Base-by-base conservation (phyloP, 2,113 vertebrate species). In the Mormoops blainvillei region DNA sequence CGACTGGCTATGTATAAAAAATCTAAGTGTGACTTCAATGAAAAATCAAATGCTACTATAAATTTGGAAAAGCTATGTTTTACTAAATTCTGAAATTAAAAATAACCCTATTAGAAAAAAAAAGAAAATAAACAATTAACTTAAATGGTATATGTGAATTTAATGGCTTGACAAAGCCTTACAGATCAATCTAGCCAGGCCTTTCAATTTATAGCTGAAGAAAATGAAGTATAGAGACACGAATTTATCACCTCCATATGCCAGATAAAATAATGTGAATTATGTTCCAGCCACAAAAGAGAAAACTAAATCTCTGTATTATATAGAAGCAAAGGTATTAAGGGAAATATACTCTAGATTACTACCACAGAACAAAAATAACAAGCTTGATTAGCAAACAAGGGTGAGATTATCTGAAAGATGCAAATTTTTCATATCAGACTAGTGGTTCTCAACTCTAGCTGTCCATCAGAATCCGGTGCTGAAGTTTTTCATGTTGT, bases 1-100 rank as follows among this genome's bases (percentile, higher is more conserved):
- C 77, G 16, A 68, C 2, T 78, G 22, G 19, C 33, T 38, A 70
- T 87, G 38, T 77, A 77, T 50, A 93, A 91, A 22, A 87, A 89
- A 76, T 61, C 15, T 56, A 38, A 36, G 19, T 52, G 63, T 73
- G 31, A n/a, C 24, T 90, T 86, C 31, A 76, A 15, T 61, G 56
- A 96, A 87, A 93, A 89, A 58, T 81, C 74, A 89, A 77, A 91
- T 87, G 52, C 5, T 77, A 71, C n/a, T 45, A 41, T 86, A 58
- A 76, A 76, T 89, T 68, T 86, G 43, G 78, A 86, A 85, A 88
- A 95, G 63, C 58, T 63, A 48, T 31, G 18, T 38, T 54, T 88
- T 56, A 87, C 22, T 41, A 28, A 12, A 73, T 73, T 87, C 45
- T 43, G 24, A 15, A 48, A 88, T 73, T 87, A 68, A 78, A 86